Base-by-base conservation (phyloP, 2,113 vertebrate genomes). In the Oreochromis aureus region DNA sequence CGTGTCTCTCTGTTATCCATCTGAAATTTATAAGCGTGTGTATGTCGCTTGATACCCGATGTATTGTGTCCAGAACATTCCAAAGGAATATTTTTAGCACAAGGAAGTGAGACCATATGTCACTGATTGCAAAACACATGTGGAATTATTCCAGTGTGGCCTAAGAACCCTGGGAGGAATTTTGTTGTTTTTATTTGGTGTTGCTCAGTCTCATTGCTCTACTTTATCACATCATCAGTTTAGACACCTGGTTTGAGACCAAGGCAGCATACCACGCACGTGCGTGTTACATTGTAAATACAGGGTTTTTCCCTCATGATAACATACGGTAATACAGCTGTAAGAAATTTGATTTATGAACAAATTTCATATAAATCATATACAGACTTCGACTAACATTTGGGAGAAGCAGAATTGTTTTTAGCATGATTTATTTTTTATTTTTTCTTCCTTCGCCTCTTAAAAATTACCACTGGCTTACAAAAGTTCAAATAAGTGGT, bases 61-160 rank as follows among this genome's bases (percentile, higher is more conserved):
- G 61, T 3, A 27, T 41, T 51, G 44, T 66, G 53, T 81, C 82
- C 73, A 66, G 85, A 91, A 92, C 91, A 94, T 94, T 95, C 92
- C 91, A 61, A 10, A 54, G 36, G 22, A 59, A 46, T 94, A 93
- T 94, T 93, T 93, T 91, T 92, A 88, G 93, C 5, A 27, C 61
- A 3, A 87, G 69, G 63, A 92, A 93, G 71, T 66, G 30, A 82
- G 61, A 83, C 34, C 86, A 90, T 89, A 36, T 88, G 92, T 87
- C 66, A 79, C 3, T 73, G 51, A 90, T 81, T 90, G 84, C 32
- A 85, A 92, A 81, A 81, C 61, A 92, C 83, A 87, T 71, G 32
- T 79, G 16, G 32, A 78, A 51, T 3, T 73, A 56, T 22, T 76
- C 63, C 53, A 85, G 54, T 8, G 2, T 88, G 56, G 59, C 24